Evolutionary conservation across 23 tunicate genomes (phyloP).

Genomic region (Oikopleura dioica): DNA sequence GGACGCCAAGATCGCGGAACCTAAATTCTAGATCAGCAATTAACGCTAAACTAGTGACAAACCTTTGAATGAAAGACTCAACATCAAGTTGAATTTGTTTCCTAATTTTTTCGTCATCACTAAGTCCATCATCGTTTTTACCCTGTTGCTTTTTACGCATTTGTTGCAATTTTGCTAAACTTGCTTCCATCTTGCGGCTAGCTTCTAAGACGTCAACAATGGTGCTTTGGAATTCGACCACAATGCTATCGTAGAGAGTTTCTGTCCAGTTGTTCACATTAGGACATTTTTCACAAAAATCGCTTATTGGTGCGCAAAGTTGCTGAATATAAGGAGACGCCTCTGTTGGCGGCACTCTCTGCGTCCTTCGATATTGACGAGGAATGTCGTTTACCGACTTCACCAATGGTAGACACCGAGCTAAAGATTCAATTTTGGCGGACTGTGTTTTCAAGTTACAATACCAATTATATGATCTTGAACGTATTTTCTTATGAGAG

Average conservation of each 20-base stretch:
- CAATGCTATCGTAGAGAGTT: not conserved
- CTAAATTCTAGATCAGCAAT: too few relatives aligned
- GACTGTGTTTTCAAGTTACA: too few relatives aligned
- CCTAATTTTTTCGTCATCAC: not conserved
- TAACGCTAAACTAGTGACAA: too few relatives aligned
- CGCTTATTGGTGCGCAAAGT: not conserved
- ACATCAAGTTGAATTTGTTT: not conserved
- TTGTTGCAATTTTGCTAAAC: not conserved
- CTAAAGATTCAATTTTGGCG: too few relatives aligned
- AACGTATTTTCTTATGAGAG: too few relatives aligned
- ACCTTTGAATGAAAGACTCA: not conserved
- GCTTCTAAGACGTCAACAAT: not conserved
- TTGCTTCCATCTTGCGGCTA: not conserved
- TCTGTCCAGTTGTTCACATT: not conserved
- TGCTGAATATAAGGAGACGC: not conserved
- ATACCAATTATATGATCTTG: too few relatives aligned
- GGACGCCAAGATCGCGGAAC: too few relatives aligned
- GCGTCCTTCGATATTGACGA: not conserved
- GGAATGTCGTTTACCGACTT: not conserved
- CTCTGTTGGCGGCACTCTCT: not conserved
- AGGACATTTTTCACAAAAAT: not conserved
- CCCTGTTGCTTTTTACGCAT: not conserved
- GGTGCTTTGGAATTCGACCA: not conserved
- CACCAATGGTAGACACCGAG: too few relatives aligned
- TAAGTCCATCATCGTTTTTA: not conserved